These are phyloP conservation scores for Halcyon smyrnensis DNA, from an alignment of 2,797 vertebrate genomes.

Conservation along the genomic window DNA sequence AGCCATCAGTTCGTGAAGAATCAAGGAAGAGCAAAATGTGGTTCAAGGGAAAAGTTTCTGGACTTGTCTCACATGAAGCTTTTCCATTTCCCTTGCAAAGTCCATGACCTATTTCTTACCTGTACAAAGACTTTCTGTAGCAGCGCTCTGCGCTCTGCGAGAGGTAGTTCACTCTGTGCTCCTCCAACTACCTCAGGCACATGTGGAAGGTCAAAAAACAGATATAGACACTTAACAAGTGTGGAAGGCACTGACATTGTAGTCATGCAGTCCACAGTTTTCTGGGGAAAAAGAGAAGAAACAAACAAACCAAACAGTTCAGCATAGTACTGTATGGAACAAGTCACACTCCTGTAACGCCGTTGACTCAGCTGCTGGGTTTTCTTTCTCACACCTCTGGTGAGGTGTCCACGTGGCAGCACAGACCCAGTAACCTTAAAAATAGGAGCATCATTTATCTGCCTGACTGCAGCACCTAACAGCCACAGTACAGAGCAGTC, in stretches of 20 bases:
- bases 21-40: background rate
- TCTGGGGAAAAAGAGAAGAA: constrained; percentile 78
- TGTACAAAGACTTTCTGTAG: constrained; percentile 99
- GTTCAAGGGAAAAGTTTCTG: background rate
- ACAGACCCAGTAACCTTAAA: background rate
- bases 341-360: background rate
- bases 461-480: background rate
- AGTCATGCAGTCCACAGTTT: constrained; percentile 99
- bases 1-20: background rate
- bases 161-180: constrained; percentile 90
- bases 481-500: background rate
- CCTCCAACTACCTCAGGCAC: constrained; percentile 89
- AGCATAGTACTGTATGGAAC: background rate
- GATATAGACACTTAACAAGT: constrained; percentile 97
- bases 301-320: background rate
- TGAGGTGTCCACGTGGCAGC: background rate
- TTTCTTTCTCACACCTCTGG: background rate
- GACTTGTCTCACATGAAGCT: background rate
- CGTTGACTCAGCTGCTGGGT: background rate
- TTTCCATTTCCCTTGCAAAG: background rate
- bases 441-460: background rate
- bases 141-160: constrained; percentile 90
- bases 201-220: constrained; percentile 99
- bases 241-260: constrained; percentile 99
- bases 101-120: constrained; percentile 74